Base-by-base conservation (phyloP, 92 coral and sea anemone genomes). In the Nematostella vectensis region DNA sequence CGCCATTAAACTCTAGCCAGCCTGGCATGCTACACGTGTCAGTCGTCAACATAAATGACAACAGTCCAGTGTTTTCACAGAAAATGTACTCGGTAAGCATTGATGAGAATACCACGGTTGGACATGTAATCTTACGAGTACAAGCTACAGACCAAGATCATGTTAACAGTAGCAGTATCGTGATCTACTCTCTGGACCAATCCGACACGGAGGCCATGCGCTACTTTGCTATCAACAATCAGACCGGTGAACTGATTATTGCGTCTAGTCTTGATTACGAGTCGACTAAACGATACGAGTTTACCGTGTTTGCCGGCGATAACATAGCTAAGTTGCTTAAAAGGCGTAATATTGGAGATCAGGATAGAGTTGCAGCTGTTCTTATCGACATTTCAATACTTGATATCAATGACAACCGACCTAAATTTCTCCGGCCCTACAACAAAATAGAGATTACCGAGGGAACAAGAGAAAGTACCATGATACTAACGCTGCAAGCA, bases 401-500 rank as follows among this genome's bases (percentile, higher is more conserved):
- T 25, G 73, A 67, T 37, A 16, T 43, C 19, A 67, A 55, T 47
- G 73, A 56, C 25, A 61, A 67, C 24, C 62, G 66, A 15, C 67
- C 73, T 20, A 65, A 1, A 55, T 67, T 67, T 13, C 28, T 18
- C 39, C 29, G 55, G 8, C 17, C 8, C 15, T 8, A 36, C 42
- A 8, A 36, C 15, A 36, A 36, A 8, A 36, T 36, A 8, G 15
- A 8, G 15, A 36, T 36, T 36, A 15, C 8, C 15, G 42, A 36
- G 54, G 45, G 31, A 40, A 54, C 50, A 4, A 11, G 33, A 11
- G 29, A 29, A 4, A 65, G 55, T 0, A 43, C 69, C 22, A 23
- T 64, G 11, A 72, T 85, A 1, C 39, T 85, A 21, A 59, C 64
- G 13, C 67, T 81, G 8, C 54, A 44, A 0, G 95, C 88, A 1